These are phyloP conservation scores for Lepas anatifera DNA, from an alignment of 2,888 invertebrate species.

Conservation along the genomic window DNA sequence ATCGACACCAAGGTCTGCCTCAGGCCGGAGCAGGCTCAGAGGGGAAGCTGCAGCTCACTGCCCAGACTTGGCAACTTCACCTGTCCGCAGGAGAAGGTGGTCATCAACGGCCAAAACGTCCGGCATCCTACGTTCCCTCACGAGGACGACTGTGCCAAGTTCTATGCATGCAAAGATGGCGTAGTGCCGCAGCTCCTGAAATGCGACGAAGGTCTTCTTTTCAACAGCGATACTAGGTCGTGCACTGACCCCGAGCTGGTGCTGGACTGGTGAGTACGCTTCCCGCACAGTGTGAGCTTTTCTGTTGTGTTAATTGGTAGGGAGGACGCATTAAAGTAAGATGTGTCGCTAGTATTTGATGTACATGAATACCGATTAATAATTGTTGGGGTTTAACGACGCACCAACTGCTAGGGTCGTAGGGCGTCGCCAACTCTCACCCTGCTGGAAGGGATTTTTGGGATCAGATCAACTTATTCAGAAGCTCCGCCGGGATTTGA, in stretches of 20 bases:
- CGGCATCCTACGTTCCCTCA: conserved; percentile 77
- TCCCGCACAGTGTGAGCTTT: no score
- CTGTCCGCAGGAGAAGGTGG: conserved; percentile 49
- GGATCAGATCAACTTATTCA: no score
- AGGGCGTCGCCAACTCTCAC: no score
- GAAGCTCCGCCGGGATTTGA: no score
- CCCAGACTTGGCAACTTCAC: conserved; percentile 51
- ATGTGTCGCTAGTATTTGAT: no score
- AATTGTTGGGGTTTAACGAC: no score
- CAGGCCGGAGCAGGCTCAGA: conserved; percentile 19
- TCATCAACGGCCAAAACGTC: conserved; percentile 57
- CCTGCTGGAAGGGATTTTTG: no score
- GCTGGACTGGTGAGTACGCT: conserved; percentile 24
- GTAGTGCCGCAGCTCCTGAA: conserved; percentile 76
- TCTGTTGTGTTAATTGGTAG: no score
- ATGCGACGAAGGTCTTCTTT: conserved; percentile 76
- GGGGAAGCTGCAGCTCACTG: conserved; percentile 17
- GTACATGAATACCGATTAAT: no score
- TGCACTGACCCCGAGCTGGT: conserved; percentile 39
- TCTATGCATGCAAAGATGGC: conserved; percentile 83
- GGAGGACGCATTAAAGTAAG: no score
- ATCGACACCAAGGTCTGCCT: conserved; percentile 24
- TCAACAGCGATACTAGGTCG: conserved; percentile 68
- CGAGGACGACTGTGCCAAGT: conserved; percentile 77
- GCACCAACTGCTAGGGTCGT: no score